Evolutionary conservation across 2,888 invertebrate species (phyloP).

Genomic region (Pecten maximus): DNA sequence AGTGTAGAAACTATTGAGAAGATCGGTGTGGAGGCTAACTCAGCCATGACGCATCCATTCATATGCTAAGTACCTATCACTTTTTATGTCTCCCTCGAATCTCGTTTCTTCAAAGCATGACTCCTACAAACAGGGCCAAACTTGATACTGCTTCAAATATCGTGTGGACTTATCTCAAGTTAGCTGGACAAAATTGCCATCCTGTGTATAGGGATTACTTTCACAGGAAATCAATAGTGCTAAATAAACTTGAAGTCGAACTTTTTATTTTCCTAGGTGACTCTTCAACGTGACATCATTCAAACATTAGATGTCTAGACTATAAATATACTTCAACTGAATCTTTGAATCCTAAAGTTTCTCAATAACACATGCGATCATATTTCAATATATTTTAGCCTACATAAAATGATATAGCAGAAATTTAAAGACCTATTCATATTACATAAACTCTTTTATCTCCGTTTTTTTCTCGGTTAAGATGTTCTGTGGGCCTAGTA

Average conservation of each 20-base stretch:
- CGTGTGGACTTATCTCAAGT: not conserved
- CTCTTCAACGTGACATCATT: not conserved
- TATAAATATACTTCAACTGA: constrained; percentile 4
- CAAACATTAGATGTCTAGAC: not conserved
- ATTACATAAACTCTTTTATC: not conserved
- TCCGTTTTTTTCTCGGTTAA: not conserved
- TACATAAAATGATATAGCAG: constrained; percentile 11
- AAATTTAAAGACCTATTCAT: not conserved
- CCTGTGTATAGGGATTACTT: not conserved
- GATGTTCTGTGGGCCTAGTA: not conserved
- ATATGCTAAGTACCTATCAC: constrained; percentile 20
- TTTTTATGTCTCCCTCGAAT: constrained; percentile 19
- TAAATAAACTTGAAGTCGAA: not conserved
- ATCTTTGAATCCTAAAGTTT: not conserved
- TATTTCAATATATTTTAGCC: not conserved
- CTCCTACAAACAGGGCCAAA: not conserved
- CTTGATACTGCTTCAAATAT: constrained; percentile 16
- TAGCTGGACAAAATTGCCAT: constrained; percentile 3
- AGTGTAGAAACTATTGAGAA: constrained; percentile 28
- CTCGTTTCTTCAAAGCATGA: not conserved
- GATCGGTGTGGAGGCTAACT: not conserved
- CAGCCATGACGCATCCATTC: constrained; percentile 30
- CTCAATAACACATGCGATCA: not conserved
- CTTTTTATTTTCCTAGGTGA: not conserved
- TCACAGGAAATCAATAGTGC: not conserved